phyloP scores from a whole-genome alignment of 2,113 vertebrate species.

The Microcebus jonahi region DNA sequence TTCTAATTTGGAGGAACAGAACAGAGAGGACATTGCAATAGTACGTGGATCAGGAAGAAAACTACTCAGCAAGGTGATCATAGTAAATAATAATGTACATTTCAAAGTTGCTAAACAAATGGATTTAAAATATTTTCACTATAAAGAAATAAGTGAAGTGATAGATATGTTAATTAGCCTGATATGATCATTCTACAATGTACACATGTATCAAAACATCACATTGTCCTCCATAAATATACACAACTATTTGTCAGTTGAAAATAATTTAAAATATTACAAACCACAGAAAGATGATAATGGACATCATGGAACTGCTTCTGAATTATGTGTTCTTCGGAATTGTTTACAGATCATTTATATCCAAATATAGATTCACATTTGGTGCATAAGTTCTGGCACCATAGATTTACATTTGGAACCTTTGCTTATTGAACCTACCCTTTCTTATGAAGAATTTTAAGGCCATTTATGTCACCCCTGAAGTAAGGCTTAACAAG shows the following conservation, averaged over 20 bases:
- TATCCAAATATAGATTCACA: not conserved
- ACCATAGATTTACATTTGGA: not conserved
- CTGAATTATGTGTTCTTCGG: not conserved
- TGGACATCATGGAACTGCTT: not conserved
- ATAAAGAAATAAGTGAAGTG: not conserved
- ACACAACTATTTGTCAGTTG: not conserved
- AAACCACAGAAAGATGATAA: not conserved
- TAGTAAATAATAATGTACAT: not conserved
- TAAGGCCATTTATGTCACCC: not conserved
- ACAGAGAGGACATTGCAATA: not conserved
- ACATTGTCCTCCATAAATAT: not conserved
- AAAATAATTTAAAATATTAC: not conserved
- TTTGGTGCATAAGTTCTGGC: not conserved
- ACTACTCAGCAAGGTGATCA: not conserved
- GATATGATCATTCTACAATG: not conserved
- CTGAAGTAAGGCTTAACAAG: not conserved
- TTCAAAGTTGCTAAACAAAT: not conserved
- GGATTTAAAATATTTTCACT: not conserved
- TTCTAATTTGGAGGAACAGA: not conserved
- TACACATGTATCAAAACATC: not conserved
- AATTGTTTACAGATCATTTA: not conserved
- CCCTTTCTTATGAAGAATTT: not conserved
- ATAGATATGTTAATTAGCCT: not conserved
- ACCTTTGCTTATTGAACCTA: not conserved
- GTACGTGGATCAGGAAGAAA: not conserved